Evolutionary conservation across 2,888 invertebrate genomes (phyloP).

Genomic region (Scotopteryx bipunctaria): DNA sequence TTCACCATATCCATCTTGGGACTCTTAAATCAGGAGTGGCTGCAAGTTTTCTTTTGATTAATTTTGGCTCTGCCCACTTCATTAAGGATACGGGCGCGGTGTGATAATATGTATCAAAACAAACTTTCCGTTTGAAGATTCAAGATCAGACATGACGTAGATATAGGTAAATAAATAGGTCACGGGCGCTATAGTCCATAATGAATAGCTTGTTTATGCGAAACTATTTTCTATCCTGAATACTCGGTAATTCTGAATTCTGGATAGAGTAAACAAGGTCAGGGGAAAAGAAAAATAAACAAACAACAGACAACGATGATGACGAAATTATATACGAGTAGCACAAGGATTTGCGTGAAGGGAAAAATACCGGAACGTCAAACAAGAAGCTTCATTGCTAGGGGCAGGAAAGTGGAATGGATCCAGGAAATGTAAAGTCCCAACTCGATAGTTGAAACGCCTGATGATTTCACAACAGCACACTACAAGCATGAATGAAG

Average conservation of each 20-base stretch:
- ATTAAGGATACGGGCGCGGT: no score
- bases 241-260: conserved; percentile 2
- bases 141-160: conserved; percentile 1
- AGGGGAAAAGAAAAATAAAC: background rate
- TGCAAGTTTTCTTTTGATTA: no score
- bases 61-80: no score
- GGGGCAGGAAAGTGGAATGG: background rate
- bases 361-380: background rate
- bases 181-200: conserved; percentile 8
- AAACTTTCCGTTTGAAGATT: background rate
- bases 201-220: conserved; percentile 12
- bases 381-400: background rate
- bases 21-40: no score
- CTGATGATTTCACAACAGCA: conserved; percentile 25
- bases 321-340: no score
- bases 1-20: no score
- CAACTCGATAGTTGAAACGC: conserved; percentile 6
- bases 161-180: conserved; percentile 12
- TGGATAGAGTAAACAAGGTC: conserved; percentile 3
- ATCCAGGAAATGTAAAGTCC: no score
- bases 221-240: conserved; percentile 9
- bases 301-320: no score
- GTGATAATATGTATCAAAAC: no score
- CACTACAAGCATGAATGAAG: conserved; percentile 9
- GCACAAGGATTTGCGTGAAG: no score